Base-by-base conservation (phyloP, 64 coral and sea anemone species). In the Pocillopora verrucosa region DNA sequence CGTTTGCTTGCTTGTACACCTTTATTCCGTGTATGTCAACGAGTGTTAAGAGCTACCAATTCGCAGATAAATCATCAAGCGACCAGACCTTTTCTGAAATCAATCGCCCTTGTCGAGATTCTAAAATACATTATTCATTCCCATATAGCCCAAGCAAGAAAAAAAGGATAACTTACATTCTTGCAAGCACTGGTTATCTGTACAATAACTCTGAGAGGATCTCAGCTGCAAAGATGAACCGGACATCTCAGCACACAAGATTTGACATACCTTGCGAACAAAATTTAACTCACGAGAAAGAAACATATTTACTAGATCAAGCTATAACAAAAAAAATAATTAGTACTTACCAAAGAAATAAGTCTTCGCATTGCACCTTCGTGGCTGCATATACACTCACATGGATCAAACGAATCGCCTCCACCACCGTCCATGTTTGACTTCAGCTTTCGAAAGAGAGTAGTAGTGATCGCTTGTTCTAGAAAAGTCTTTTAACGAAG, bases 301-400 rank as follows among this genome's bases (percentile, higher is more conserved):
- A 56, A n/a, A 22, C 0, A n/a, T 22, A 5, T 69, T n/a, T 69
- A n/a, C 24, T 0, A n/a, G 10, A 22, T 69, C 17, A 19, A 58
- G 37, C 13, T 22, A 70, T 19, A 59, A 9, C 6, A 14, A 20
- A 78, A 76, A 3, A 74, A 5, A 19, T 16, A 38, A 60, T 56
- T 34, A 63, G 5, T 30, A 83, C 94, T 93, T 93, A 99, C 97
- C 84, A 99, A 38, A 58, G 97, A 99, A 89, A 99, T 99, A 9
- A 99, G 69, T 57, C 97, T 87, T 84, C 97, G 80, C 97, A 99
- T 99, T 10, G 97, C 97, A 13, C 97, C 97, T 59, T 99, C 97
- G 59, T 99, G 92, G 76, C 93, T 95, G 60, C 94, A 99, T 82
- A 99, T 95, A 91, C 97, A 99, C 70, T 99, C 97, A 70, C 97